Percentiles rank a stretch among this genome's conserved stretches.
Conservation (phyloP, 2,888 invertebrate species). For the Ormyrus labotus region DNA sequence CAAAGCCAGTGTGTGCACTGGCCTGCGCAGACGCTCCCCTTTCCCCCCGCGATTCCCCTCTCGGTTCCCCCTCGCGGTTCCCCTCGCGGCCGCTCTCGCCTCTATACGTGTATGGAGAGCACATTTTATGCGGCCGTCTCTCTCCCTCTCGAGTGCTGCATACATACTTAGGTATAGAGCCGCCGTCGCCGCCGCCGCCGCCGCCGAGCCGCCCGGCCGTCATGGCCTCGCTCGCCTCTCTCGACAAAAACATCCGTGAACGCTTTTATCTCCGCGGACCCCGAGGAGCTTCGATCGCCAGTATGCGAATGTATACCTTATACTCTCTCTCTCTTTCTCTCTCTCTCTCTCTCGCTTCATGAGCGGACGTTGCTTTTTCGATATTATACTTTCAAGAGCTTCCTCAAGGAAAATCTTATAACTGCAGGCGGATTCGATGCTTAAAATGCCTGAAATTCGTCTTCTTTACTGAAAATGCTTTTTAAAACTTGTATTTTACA, state of each 20-base stretch:
- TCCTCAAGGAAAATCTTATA: too few species aligned
- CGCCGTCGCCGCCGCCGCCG: slow-evolving; percentile 47
- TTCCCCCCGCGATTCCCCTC: slow-evolving; percentile 20
- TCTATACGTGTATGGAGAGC: slow-evolving; percentile 22
- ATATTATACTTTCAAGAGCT: too few species aligned
- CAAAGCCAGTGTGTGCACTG: slow-evolving; percentile 1
- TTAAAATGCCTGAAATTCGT: too few species aligned
- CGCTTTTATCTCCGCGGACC: slow-evolving; percentile 69
- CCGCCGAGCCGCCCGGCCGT: slow-evolving; percentile 58
- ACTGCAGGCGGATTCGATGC: too few species aligned
- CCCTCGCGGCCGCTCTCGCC: slow-evolving; percentile 20
- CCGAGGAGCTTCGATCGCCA: slow-evolving; percentile 22
- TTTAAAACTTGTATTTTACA: too few species aligned
- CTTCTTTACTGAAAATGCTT: too few species aligned
- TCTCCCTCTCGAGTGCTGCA: slow-evolving; percentile 55
- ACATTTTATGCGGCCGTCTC: slow-evolving; percentile 37
- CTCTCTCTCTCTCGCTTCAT: slow-evolving; percentile 39
- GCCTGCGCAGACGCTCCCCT: slow-evolving; percentile 8
- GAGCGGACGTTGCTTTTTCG: background rate
- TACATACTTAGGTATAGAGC: slow-evolving; percentile 36
- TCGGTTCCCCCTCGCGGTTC: slow-evolving; percentile 50
- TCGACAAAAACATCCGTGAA: slow-evolving; percentile 65
- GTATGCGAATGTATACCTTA: too few species aligned
- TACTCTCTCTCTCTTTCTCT: slow-evolving; percentile 37
- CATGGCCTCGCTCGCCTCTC: slow-evolving; percentile 62